Evolutionary conservation across 2,888 invertebrate genomes (phyloP).

Genomic region (Zhuqinia jingwanae): DNA sequence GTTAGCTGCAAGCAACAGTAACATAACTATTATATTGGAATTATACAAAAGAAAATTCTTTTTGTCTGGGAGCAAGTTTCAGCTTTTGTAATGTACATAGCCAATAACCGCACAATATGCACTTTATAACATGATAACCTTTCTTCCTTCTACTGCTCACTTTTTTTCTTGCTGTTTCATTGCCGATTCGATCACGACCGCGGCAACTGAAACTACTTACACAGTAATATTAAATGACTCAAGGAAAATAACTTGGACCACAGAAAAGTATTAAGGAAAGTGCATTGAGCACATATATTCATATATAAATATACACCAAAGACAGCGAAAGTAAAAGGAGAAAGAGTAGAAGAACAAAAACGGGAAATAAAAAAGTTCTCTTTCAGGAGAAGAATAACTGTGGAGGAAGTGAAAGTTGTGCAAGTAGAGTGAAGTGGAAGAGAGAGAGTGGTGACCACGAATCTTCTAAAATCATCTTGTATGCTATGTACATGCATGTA

Average conservation of each 20-base stretch:
- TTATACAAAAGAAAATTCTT: neutral
- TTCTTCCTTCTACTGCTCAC: neutral
- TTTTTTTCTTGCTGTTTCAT: too few species aligned
- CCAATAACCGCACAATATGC: neutral
- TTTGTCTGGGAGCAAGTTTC: neutral
- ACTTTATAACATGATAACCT: neutral
- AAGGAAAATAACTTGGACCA: slow-evolving; percentile 26
- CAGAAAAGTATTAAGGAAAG: slow-evolving; percentile 34
- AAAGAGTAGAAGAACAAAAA: too few species aligned
- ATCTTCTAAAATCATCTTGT: slow-evolving; percentile 41
- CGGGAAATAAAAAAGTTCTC: slow-evolving; percentile 35
- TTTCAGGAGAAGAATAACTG: neutral
- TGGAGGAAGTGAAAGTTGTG: slow-evolving; percentile 44
- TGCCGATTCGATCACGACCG: slow-evolving; percentile 18
- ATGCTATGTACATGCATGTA: neutral
- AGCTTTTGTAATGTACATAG: neutral
- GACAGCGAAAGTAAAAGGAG: neutral
- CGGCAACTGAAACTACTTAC: slow-evolving; percentile 32
- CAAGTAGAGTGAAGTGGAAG: slow-evolving; percentile 1
- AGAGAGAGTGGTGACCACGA: slow-evolving; percentile 14
- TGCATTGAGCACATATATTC: slow-evolving; percentile 25
- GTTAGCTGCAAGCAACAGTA: too few species aligned
- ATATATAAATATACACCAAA: too few species aligned
- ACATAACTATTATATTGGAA: too few species aligned
- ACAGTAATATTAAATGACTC: slow-evolving; percentile 41